phyloP scores from a whole-genome alignment of 35 echinoderm and acorn worm genomes.

The Lytechinus pictus region DNA sequence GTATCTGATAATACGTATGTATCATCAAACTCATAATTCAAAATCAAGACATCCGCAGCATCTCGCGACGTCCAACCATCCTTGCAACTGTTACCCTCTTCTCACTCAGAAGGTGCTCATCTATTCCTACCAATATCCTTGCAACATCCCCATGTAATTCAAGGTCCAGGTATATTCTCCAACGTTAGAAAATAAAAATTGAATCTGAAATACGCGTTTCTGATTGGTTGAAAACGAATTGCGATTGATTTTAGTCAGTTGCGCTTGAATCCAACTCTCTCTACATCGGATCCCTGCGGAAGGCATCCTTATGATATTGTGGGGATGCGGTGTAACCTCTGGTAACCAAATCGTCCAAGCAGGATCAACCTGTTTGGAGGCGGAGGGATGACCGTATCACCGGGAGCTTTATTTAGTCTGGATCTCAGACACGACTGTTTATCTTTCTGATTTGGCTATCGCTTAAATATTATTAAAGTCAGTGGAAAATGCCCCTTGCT shows the following conservation, averaged over 20 bases:
- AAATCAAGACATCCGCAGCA: background rate
- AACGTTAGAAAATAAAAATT: no score
- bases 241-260: no score
- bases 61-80: background rate
- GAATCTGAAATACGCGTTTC: no score
- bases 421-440: background rate
- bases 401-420: background rate
- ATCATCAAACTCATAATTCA: background rate
- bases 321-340: background rate
- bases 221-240: no score
- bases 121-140: background rate
- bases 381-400: background rate
- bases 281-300: background rate
- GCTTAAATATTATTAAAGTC: no score
- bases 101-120: background rate
- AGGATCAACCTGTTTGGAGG: constrained; percentile 9
- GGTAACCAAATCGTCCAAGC: background rate
- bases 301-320: background rate
- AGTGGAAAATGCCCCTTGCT: no score
- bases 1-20: background rate
- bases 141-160: background rate
- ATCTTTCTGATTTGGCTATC: background rate
- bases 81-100: background rate
- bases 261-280: no score
- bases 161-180: no score